A percentile compares a stretch with the other conserved stretches of the same genome.
Evolutionary conservation across 2,888 invertebrate species (phyloP).

Genomic region (Linyphia triangularis): DNA sequence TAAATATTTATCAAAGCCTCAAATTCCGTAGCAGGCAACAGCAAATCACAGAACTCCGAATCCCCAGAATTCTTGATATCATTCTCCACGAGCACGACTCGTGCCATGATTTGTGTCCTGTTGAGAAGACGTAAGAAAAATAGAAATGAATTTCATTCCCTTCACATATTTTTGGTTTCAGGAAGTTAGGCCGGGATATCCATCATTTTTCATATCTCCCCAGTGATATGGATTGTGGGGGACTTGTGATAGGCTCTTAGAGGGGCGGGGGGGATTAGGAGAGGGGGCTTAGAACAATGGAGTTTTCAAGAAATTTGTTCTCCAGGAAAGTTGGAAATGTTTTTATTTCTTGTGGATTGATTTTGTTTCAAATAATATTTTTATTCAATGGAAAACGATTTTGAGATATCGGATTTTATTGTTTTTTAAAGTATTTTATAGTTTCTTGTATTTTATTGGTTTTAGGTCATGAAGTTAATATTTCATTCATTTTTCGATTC

Average conservation of each 20-base stretch:
- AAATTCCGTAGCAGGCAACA: not conserved
- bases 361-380: not conserved
- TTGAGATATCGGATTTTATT: not conserved
- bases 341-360: conserved; percentile 9
- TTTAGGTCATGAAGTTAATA: not conserved
- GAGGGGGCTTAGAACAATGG: conserved; percentile 43
- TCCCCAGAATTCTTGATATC: not conserved
- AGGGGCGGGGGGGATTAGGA: conserved; percentile 29
- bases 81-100: not conserved
- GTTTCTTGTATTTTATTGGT: not conserved
- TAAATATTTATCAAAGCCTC: not conserved
- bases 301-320: conserved; percentile 47
- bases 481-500: too few relatives aligned
- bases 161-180: conserved; percentile 33
- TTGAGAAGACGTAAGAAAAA: conserved; percentile 2
- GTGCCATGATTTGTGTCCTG: conserved; percentile 27
- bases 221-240: conserved; percentile 41
- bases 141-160: conserved; percentile 39
- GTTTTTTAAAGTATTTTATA: not conserved
- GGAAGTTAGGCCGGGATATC: conserved; percentile 38
- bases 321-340: conserved; percentile 20
- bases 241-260: conserved; percentile 16
- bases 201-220: conserved; percentile 62
- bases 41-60: not conserved
- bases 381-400: not conserved